Base-by-base conservation (phyloP, 2,113 vertebrate genomes). In the Tychaedon coryphoeus region DNA sequence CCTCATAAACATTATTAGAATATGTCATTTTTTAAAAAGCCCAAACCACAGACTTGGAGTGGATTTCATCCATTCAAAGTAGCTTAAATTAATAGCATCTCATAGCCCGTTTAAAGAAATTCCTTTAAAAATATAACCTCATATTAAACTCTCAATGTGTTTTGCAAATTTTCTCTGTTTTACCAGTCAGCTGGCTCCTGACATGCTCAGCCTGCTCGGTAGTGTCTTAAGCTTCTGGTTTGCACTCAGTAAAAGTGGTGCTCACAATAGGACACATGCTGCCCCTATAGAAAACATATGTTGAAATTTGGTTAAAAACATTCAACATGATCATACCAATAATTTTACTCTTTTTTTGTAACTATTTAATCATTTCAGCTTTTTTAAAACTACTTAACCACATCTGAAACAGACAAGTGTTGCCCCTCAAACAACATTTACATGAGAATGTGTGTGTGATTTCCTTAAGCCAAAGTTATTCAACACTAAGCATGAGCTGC, bases 401-500 rank as follows among this genome's bases (percentile, higher is more conserved):
- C 67, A 54, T 88, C 75, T 84, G 47, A 92, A 74, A 87, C 45
- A 72, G 71, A 66, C 6, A 0, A 89, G 76, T 3, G 0, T 2
- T 67, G 51, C 54, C 50, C 54, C 50, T 70, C 75, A 65, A 70
- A 66, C 62, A 72, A 77, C 71, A 76, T 70, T 72, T 53, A 72
- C 86, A 78, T 79, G 24, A 78, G 90, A 95, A 89, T 14, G 71
- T 95, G 89, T 14, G 14, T 86, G 90, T 91, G 74, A 95, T 92
- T 93, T 93, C 72, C 79, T 84, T 77, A 88, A 95, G 73, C 69
- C 75, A 6, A 80, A 96, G 69, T 88, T 88, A 95, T 80, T 77
- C 60, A 77, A 88, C 19, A 10, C 71, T 57, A 88, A 86, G 75
- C 69, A 19, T 34, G 24, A 94, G 82, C 79, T 73, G 60, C 26